phyloP scores from a whole-genome alignment of 2,888 invertebrate species.

The Cantharis flavilabris region DNA sequence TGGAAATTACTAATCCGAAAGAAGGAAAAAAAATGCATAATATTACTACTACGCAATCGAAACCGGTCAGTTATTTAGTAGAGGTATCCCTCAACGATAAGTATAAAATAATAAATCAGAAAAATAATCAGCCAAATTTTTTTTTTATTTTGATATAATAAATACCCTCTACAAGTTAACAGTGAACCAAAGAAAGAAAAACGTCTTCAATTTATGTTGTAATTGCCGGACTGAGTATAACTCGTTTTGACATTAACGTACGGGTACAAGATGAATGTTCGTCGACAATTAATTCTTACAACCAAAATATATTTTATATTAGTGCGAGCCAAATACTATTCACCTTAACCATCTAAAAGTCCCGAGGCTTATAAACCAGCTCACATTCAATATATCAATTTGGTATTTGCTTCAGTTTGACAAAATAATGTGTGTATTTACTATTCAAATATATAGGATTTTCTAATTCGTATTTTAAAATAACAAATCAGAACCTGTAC shows the following conservation, averaged over 20 bases:
- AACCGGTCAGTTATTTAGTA: neutral
- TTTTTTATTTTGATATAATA: constrained; percentile 42
- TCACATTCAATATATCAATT: constrained; percentile 34
- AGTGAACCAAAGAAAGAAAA: constrained; percentile 39
- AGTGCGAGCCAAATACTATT: constrained; percentile 41
- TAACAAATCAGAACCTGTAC: no score
- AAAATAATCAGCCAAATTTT: constrained; percentile 45
- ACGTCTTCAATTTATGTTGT: constrained; percentile 46
- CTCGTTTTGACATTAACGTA: constrained; percentile 49
- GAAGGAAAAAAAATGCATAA: neutral
- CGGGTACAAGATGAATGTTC: constrained; percentile 48
- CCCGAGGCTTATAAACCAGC: neutral
- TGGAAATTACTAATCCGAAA: neutral
- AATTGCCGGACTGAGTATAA: constrained; percentile 44
- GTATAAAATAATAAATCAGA: constrained; percentile 45
- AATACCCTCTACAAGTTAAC: constrained; percentile 38
- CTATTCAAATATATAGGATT: neutral
- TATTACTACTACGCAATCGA: no score
- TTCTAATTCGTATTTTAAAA: neutral
- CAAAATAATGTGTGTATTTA: constrained; percentile 32
- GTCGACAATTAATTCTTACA: constrained; percentile 51
- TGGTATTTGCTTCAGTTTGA: constrained; percentile 35
- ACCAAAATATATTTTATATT: constrained; percentile 48
- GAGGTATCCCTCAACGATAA: constrained; percentile 30
- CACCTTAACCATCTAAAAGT: constrained; percentile 51